These are phyloP conservation scores for Tachypleus tridentatus DNA, from an alignment of 1,140 invertebrate genomes.

Conservation along the genomic window DNA sequence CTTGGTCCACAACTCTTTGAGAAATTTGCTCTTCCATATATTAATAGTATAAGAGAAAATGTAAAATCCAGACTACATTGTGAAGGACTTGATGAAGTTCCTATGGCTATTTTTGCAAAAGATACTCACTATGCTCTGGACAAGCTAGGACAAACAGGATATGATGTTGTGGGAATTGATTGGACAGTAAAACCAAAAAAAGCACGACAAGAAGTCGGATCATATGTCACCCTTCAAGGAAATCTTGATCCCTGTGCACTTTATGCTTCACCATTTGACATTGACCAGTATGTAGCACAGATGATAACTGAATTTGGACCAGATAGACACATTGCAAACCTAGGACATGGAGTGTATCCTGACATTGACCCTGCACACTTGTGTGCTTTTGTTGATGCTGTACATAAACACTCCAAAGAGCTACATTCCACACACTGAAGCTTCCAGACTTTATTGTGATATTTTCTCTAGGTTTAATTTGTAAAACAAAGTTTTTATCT, in stretches of 20 bases:
- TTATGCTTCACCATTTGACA: constrained; percentile 49
- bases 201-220: constrained; percentile 53
- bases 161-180: constrained; percentile 85
- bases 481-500: too few relatives aligned
- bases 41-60: constrained; percentile 57
- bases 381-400: constrained; percentile 67
- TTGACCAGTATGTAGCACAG: constrained; percentile 46
- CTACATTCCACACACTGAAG: too few relatives aligned
- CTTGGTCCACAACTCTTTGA: constrained; percentile 65
- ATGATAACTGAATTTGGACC: constrained; percentile 83
- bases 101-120: constrained; percentile 91
- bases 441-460: too few relatives aligned
- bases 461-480: too few relatives aligned
- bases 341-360: constrained; percentile 95
- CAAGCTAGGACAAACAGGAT: constrained; percentile 59
- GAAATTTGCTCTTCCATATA: constrained; percentile 58
- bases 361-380: constrained; percentile 75
- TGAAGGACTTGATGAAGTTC: constrained; percentile 54
- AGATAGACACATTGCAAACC: constrained; percentile 84
- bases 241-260: constrained; percentile 93
- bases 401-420: constrained; percentile 44
- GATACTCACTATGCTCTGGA: constrained; percentile 76
- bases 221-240: constrained; percentile 76
- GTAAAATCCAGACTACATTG: constrained; percentile 52
- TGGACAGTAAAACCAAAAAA: constrained; percentile 80